Evolutionary conservation across 2,888 invertebrate genomes (phyloP).

Genomic region (Polydrusus cervinus): DNA sequence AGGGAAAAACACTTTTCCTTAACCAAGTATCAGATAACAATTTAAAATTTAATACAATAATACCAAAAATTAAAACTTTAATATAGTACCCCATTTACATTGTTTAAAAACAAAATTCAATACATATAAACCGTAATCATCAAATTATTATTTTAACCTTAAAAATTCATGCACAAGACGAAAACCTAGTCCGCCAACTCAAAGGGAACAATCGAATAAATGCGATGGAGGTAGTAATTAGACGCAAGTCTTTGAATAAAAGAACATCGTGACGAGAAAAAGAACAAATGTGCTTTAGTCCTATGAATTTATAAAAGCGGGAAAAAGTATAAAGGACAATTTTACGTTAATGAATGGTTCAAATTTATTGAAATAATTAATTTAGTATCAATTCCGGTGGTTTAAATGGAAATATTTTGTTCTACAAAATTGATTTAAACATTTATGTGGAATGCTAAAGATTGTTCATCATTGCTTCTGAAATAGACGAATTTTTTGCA

Average conservation of each 20-base stretch:
- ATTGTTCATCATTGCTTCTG: too few species aligned
- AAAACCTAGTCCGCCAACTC: constrained; percentile 9
- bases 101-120: not conserved
- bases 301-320: constrained; percentile 38
- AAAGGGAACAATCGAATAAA: constrained; percentile 37
- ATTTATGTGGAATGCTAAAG: too few species aligned
- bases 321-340: constrained; percentile 3
- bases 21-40: too few species aligned
- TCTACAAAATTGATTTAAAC: too few species aligned
- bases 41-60: not conserved
- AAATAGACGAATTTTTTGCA: too few species aligned
- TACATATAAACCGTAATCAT: not conserved
- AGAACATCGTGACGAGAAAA: constrained; percentile 43
- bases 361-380: not conserved
- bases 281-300: constrained; percentile 31
- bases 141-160: not conserved
- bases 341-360: not conserved
- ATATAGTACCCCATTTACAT: not conserved
- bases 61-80: too few species aligned
- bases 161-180: constrained; percentile 17
- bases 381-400: too few species aligned
- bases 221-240: constrained; percentile 45
- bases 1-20: too few species aligned
- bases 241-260: constrained; percentile 47
- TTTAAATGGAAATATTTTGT: too few species aligned